Evolutionary conservation across 2,888 invertebrate species (phyloP), one percentile per base, ranked within the genome.

Genomic region (Lepidocyrtinus sp.): DNA sequence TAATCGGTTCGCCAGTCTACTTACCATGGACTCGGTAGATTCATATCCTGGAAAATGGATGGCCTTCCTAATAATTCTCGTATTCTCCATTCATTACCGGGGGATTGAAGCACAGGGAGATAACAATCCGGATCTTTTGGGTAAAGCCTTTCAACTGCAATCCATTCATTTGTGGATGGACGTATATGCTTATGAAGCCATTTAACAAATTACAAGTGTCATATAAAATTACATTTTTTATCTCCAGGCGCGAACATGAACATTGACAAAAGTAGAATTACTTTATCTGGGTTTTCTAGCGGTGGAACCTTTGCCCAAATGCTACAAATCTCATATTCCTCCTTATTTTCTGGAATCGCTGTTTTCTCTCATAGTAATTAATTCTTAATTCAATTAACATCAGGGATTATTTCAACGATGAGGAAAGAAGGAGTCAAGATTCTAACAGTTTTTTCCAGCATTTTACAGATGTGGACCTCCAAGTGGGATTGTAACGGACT

Each of bases 251-350:
- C 19, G 17, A 21, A 61, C 21, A n/a, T 50, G 36, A 45, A 67
- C 26, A 46, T 78, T 26, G 1, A 82, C 67, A 50, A 17, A 15
- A 68, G 82, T 25, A 62, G 74, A 55, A 81, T 85, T 19, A 86
- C 85, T 0, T 46, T 86, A 0, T 83, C 83, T 7, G 86, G 86
- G 22, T 86, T 85, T 63, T 85, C 85, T 1, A 84, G 84, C 74
- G 86, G 86, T 15, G 86, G 85, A 19, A 77, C 83, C 2, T 84
- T 86, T 45, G 86, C 86, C 7, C 86, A 86, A 46, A 85, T 85
- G 73, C 36, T 86, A 26, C 84, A 85, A 26, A 80, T 86, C 12
- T 84, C 85, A 0, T 81, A 86, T 46, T 85, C 85, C 2, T 83
- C 84, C 1, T 50, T 86, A 1, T 85, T 86, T 46, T 81, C 81